These are phyloP conservation scores for Cyanoramphus novaezelandiae DNA, from an alignment of 2,113 vertebrate species.

Conservation along the genomic window DNA sequence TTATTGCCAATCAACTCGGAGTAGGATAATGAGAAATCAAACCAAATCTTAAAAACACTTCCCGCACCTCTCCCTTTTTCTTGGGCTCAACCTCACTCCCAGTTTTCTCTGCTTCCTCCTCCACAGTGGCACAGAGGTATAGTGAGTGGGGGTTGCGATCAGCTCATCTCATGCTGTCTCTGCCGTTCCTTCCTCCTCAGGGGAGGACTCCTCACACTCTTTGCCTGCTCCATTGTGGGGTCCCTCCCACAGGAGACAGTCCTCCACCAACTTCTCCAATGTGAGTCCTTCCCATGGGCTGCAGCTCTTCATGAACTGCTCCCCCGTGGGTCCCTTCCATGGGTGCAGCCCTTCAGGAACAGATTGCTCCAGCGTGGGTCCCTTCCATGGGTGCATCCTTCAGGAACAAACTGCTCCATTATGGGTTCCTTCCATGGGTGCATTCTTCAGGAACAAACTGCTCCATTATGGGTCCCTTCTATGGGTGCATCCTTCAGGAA, in stretches of 20 bases:
- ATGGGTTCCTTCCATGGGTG: no score
- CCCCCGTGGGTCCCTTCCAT: fast-evolving
- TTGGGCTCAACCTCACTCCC: background rate
- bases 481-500: background rate
- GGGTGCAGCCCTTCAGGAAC: background rate
- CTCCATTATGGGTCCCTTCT: background rate
- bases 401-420: background rate
- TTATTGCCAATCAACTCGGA: background rate
- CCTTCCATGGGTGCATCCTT: background rate
- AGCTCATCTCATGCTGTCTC: fast-evolving
- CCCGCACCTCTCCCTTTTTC: background rate
- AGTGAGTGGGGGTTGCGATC: background rate
- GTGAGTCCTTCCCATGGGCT: background rate
- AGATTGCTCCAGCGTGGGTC: background rate
- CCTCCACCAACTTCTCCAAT: background rate
- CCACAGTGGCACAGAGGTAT: background rate
- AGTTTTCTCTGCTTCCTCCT: background rate
- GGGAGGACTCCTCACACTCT: background rate
- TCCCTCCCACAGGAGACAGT: background rate
- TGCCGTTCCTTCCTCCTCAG: background rate
- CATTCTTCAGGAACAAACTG: background rate
- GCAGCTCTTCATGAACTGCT: background rate
- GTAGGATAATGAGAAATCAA: background rate
- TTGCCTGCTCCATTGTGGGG: background rate
- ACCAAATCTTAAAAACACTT: background rate